These are phyloP conservation scores for Thunnus maccoyii DNA, from an alignment of 2,113 vertebrate genomes.

Conservation along the genomic window DNA sequence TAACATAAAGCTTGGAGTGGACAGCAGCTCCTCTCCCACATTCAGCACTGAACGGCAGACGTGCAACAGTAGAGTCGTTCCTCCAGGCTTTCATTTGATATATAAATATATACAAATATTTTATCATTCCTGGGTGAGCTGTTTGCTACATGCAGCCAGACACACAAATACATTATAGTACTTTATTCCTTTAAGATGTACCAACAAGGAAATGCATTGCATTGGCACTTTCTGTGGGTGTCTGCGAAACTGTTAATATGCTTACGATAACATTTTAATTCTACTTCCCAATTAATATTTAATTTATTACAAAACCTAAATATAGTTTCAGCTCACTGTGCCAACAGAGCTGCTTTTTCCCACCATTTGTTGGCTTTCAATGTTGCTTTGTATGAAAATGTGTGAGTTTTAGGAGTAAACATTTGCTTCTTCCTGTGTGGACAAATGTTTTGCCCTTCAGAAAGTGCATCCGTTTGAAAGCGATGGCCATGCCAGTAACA, in stretches of 20 bases:
- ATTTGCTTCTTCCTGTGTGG: conserved; percentile 41
- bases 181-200: too few species aligned
- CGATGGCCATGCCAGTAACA: conserved; percentile 47
- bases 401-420: conserved; percentile 45
- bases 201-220: too few species aligned
- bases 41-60: not conserved
- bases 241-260: conserved; percentile 26
- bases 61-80: too few species aligned
- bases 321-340: not conserved
- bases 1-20: not conserved
- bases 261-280: conserved; percentile 14
- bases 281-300: conserved; percentile 14
- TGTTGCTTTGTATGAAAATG: conserved; percentile 7
- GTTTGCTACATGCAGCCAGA: too few species aligned
- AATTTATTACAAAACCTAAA: conserved; percentile 15
- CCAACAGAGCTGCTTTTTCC: not conserved
- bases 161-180: too few species aligned
- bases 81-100: too few species aligned
- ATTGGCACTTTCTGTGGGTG: conserved; percentile 1
- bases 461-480: conserved; percentile 58
- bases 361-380: conserved; percentile 11
- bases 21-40: not conserved
- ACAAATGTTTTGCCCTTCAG: conserved; percentile 64
- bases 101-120: too few species aligned
- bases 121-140: too few species aligned